These are phyloP conservation scores for Micrasema minimum DNA, from an alignment of 1,140 invertebrate species.

Conservation along the genomic window DNA sequence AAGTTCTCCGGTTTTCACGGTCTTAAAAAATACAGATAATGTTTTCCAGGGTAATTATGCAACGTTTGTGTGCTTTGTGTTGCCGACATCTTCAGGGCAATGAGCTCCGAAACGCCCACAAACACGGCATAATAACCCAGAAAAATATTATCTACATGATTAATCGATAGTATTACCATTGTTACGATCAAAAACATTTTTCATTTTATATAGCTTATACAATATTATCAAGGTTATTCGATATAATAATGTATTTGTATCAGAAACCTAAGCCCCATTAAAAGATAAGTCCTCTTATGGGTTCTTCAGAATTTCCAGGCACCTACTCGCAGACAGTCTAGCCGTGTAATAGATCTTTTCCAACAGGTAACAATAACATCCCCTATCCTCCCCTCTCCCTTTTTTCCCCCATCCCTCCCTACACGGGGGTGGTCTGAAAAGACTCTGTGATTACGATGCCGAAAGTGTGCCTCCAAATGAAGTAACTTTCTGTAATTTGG, in stretches of 20 bases:
- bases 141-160: too few species aligned
- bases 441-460: conserved; percentile 52
- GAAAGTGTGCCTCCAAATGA: conserved; percentile 54
- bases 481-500: conserved; percentile 55
- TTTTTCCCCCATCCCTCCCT: background rate
- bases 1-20: too few species aligned
- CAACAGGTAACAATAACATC: conserved; percentile 45
- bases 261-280: background rate
- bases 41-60: too few species aligned
- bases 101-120: too few species aligned
- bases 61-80: too few species aligned
- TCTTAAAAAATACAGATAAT: too few species aligned
- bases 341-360: conserved; percentile 28
- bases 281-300: conserved; percentile 1
- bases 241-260: background rate
- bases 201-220: too few species aligned
- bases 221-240: too few species aligned
- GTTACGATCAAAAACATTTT: too few species aligned
- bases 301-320: conserved; percentile 1
- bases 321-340: background rate
- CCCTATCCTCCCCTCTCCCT: background rate
- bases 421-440: conserved; percentile 41
- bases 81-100: too few species aligned
- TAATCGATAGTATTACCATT: too few species aligned
- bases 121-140: too few species aligned